phyloP scores from a whole-genome alignment of 2,113 vertebrate genomes.

The Chaetodon trifascialis region DNA sequence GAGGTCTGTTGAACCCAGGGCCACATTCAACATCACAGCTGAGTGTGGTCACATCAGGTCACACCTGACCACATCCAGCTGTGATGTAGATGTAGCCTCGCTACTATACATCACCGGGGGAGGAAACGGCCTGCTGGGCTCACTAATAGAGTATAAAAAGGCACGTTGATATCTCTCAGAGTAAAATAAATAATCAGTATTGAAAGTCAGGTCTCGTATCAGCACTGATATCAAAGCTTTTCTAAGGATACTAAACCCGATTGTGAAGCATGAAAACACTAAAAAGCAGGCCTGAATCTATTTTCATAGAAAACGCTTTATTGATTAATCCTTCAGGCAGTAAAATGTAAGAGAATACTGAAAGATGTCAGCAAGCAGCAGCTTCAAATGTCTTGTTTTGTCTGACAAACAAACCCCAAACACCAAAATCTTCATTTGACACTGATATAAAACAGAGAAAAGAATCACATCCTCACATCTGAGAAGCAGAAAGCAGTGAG shows the following conservation, averaged over 20 bases:
- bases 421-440: too few relatives aligned
- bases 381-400: neutral
- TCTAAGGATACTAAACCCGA: neutral
- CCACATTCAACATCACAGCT: neutral
- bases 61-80: conserved; percentile 3
- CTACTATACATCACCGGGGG: neutral
- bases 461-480: neutral
- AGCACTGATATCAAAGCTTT: neutral
- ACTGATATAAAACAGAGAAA: too few relatives aligned
- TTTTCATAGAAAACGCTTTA: neutral
- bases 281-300: too few relatives aligned
- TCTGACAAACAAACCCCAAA: neutral
- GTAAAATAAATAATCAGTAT: neutral
- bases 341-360: neutral
- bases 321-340: neutral
- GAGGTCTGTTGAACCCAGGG: neutral
- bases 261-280: neutral
- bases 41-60: neutral
- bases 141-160: neutral
- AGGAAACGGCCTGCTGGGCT: neutral
- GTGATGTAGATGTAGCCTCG: neutral
- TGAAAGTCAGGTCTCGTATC: neutral
- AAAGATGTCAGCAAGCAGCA: neutral
- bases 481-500: neutral
- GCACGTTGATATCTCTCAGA: neutral